A percentile compares a stretch with the other conserved stretches of the same genome.
These are phyloP conservation scores for Champsocephalus gunnari DNA, from an alignment of 2,797 vertebrate species.

Conservation along the genomic window DNA sequence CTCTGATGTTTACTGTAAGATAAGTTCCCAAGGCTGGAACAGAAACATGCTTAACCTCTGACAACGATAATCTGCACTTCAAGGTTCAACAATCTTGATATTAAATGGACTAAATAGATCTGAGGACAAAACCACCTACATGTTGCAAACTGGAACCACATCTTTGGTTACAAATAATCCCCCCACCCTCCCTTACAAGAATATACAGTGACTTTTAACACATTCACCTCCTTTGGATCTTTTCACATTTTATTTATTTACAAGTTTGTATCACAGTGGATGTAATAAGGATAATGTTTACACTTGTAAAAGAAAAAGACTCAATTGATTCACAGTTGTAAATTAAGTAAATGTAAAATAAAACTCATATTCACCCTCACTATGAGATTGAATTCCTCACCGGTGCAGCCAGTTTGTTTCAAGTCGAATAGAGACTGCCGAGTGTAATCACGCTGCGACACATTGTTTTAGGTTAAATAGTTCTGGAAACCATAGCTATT, in stretches of 20 bases:
- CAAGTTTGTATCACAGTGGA: constrained; percentile 42
- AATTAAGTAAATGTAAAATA: neutral
- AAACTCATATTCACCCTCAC: neutral
- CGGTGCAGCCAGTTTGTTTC: neutral
- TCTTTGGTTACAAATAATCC: constrained; percentile 83
- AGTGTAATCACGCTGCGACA: neutral
- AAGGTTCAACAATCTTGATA: constrained; percentile 49
- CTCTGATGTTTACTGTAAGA: constrained; percentile 36
- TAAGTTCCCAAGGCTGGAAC: constrained; percentile 63
- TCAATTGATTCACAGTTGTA: neutral
- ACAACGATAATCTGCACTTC: constrained; percentile 58
- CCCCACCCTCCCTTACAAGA: constrained; percentile 27
- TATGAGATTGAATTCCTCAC: neutral
- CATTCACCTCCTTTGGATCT: constrained; percentile 43
- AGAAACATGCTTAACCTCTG: constrained; percentile 63
- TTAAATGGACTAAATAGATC: constrained; percentile 71
- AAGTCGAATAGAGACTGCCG: neutral
- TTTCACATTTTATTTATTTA: constrained; percentile 50
- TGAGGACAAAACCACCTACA: constrained; percentile 71
- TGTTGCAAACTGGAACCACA: constrained; percentile 76
- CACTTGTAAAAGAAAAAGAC: constrained; percentile 27
- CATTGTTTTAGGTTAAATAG: neutral
- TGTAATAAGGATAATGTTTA: constrained; percentile 3
- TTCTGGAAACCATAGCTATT: neutral
- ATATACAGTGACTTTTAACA: constrained; percentile 51